Evolutionary conservation across 1,140 invertebrate genomes (phyloP).

Genomic region (Pollicipes pollicipes): DNA sequence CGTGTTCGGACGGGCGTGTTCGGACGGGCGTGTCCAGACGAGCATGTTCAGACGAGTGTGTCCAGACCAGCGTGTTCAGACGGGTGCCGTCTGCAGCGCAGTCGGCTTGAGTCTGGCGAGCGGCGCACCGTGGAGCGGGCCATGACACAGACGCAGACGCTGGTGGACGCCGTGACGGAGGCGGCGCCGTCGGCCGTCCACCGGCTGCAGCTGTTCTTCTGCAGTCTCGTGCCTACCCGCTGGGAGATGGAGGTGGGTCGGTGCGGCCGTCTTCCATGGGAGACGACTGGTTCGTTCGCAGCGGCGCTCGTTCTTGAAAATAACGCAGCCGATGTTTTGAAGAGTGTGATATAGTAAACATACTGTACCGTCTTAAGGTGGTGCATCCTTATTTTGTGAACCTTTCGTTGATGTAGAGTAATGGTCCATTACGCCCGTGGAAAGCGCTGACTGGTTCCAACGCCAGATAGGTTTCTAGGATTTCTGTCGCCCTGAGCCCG

Average conservation of each 20-base stretch:
- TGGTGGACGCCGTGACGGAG: slow-evolving; percentile 40
- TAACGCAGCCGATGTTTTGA: slow-evolving; percentile 32
- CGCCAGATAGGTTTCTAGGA: slow-evolving; percentile 3
- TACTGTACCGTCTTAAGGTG: neutral
- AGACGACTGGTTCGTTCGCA: no score
- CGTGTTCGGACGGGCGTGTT: no score
- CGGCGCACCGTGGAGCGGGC: slow-evolving; percentile 60
- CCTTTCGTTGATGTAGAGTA: no score
- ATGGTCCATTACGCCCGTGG: neutral
- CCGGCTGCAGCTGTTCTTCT: slow-evolving; percentile 33
- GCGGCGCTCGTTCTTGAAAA: no score
- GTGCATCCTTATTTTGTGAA: neutral
- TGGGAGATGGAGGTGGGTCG: slow-evolving; percentile 33
- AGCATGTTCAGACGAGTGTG: no score
- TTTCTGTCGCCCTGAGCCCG: no score
- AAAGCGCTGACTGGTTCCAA: neutral
- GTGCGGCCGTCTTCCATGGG: no score
- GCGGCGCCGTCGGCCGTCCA: slow-evolving; percentile 27
- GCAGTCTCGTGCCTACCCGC: slow-evolving; percentile 37
- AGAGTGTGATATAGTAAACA: slow-evolving; percentile 5
- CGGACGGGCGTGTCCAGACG: no score
- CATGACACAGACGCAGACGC: slow-evolving; percentile 60
- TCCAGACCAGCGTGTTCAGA: no score
- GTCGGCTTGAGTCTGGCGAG: slow-evolving; percentile 43
- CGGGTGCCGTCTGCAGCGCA: no score